Base-by-base conservation (phyloP, 2,888 invertebrate species). In the Hemicrepidius hirtus region DNA sequence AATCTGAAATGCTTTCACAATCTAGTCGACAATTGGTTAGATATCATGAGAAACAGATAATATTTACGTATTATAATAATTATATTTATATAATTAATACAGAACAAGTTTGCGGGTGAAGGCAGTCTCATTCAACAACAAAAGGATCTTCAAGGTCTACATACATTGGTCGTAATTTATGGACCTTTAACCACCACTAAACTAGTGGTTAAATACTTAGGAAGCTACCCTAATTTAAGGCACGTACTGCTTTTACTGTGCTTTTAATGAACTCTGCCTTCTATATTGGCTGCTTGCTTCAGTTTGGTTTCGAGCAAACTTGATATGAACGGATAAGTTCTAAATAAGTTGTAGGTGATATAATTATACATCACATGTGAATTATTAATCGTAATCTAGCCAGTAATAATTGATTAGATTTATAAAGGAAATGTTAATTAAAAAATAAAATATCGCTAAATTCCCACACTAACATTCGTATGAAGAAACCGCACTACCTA, bases 191-290 rank as follows among this genome's bases (percentile, higher is more conserved):
- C 53, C 53, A 40, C 64, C 40, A 40, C 53, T 65, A 46, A 53
- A 65, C 50, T 65, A 49, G 37, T 65, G 64, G 64, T 65, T 65
- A 65, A 65, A 53, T 65, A 65, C 64, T 28, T 49, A 49, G 50
- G 53, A 65, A 50, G 64, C 35, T 40, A 65, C 41, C 60, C 60
- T 57, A 37, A 18, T 35, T 37, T 57, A 37, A 57, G 32, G 55
- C 50, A 50, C 50, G 50, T 50, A 50, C 20, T 50, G 57, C 57
- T 37, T 57, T 57, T 57, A 57, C 57, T 32, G 57, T 37, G 57
- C 57, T 57, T 57, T 57, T 57, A 57, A 57, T 57, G 57, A 57
- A 32, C 57, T 57, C 35, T 37, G 13, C 57, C 35, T 37, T 18
- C 37, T 18, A 5, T 37, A 57, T 37, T 21, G 57, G 37, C 35